Percentiles rank a stretch among this genome's conserved stretches.
phyloP scores from a whole-genome alignment of 2,113 vertebrate genomes.

The Albula glossodonta region DNA sequence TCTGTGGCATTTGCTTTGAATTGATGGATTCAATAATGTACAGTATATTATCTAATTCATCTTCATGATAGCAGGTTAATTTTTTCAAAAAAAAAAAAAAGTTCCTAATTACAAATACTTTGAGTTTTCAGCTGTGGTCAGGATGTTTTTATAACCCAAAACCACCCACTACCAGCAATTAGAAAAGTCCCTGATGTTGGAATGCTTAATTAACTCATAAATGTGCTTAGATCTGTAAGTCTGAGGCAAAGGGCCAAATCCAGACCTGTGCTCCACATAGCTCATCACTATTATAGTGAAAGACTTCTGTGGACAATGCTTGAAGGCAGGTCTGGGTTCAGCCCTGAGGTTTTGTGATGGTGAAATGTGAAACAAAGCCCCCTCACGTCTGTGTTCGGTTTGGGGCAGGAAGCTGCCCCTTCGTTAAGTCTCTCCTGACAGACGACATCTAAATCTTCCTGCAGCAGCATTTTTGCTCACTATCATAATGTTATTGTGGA shows the following conservation, averaged over 20 bases:
- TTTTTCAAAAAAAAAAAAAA: not conserved
- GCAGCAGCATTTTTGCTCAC: not conserved
- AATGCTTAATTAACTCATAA: not conserved
- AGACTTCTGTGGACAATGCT: no score
- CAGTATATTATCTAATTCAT: not conserved
- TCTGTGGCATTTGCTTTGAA: not conserved
- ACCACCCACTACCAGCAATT: slow-evolving; percentile 34
- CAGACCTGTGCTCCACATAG: no score
- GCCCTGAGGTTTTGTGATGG: no score
- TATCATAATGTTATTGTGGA: no score
- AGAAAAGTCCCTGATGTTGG: slow-evolving; percentile 1
- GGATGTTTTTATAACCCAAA: slow-evolving; percentile 31
- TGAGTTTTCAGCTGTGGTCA: not conserved
- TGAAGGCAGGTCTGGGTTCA: no score
- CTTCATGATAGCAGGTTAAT: not conserved
- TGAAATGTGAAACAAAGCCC: no score
- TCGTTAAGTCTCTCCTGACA: not conserved
- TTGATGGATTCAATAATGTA: not conserved
- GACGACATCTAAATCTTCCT: not conserved
- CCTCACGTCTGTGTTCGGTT: no score
- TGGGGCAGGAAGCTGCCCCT: no score
- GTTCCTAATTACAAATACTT: not conserved
- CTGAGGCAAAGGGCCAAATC: no score
- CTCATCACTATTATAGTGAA: no score
- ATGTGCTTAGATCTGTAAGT: no score